Base-by-base conservation (phyloP, 1,140 invertebrate species). In the Drosophila truncata region DNA sequence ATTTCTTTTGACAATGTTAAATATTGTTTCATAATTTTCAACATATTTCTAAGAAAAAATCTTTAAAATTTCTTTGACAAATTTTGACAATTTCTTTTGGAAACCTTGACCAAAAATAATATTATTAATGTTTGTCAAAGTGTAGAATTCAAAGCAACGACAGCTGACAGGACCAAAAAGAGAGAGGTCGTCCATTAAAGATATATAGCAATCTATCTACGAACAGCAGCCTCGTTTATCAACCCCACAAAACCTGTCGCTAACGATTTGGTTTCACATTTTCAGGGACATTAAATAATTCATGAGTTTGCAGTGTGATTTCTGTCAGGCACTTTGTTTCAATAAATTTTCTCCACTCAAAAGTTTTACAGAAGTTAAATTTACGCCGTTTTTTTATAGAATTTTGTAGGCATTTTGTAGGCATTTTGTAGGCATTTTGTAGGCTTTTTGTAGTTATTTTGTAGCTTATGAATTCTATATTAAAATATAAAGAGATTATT, bases 231-330 rank as follows among this genome's bases (percentile, higher is more conserved):
- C 54, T 55, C 52, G 27, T 31, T 14, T 14, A 23, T 42, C 66
- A 70, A 70, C 47, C 66, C 62, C 61, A 70, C 62, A 67, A 54
- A 54, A 67, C 18, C 37, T 46, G 55, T 77, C 73, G 31, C 41
- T 27, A 61, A 18, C 39, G 67, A 18, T 73, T 52, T 72, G 47
- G 31, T 60, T 16, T n/a, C 37, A 54, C 37, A 49, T 54, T 70
- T 70, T 44, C 66, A 52, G 62, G 10, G n/a, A 27, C 35, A 44
- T 37, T 37, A 37, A 42, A 62, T 73, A 50, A 44, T 70, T 54
- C 16, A 70, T 67, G 66, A 33, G 29, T 50, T 6, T 39, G n/a
- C 20, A 29, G 41, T 20, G 49, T 44, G 31, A 66, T 66, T 29
- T 5, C 65, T 54, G 62, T 44, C 66, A 52, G n/a, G 33, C 23